Evolutionary conservation across 1,140 invertebrate genomes (phyloP), one percentile per base, ranked within the genome.

Genomic region (Dreissena rostriformis): DNA sequence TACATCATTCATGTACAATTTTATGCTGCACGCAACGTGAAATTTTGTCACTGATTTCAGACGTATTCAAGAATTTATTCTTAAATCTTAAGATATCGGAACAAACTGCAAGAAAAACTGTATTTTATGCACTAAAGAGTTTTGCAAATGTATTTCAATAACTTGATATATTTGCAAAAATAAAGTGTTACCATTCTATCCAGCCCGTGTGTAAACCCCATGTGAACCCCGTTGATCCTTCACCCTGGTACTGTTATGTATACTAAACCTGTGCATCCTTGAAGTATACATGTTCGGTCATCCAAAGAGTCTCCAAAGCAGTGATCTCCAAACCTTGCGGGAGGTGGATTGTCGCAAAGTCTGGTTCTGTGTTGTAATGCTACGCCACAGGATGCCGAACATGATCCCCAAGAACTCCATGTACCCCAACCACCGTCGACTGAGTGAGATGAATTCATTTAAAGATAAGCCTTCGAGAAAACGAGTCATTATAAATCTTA

Each of bases 381-480:
- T 39, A 52, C 22, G 11, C 55, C 73, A 76, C 73, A 76, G 24
- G 55, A 61, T 14, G 49, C 29, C 4, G 73, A 76, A 29, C 73
- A 76, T 28, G 55, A 12, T 14, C 57, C 61, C 73, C 73, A 76
- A 11, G 22, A n/a, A 7, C 0, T 15, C 73, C 73, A 76, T n/a
- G 17, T 0, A 24, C 39, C 63, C 73, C 73, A 76, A 29, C 61
- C 55, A 19, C 73, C 73, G 22, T 76, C 24, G 15, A 76, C 73
- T 76, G 39, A 5, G 2, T 5, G 39, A 39, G 39, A 39, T 39
- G 39, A 39, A 39, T 39, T 39, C 39, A 39, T 2, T 5, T 8
- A 39, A 39, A 39, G 39, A 39, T 8, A 39, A 39, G 39, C 39
- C 2, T 39, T 39, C 39, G 39, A 39, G 8, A 39, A 39, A 5